Conservation (phyloP, 2,888 invertebrate species). For the Eupithecia vulgata region DNA sequence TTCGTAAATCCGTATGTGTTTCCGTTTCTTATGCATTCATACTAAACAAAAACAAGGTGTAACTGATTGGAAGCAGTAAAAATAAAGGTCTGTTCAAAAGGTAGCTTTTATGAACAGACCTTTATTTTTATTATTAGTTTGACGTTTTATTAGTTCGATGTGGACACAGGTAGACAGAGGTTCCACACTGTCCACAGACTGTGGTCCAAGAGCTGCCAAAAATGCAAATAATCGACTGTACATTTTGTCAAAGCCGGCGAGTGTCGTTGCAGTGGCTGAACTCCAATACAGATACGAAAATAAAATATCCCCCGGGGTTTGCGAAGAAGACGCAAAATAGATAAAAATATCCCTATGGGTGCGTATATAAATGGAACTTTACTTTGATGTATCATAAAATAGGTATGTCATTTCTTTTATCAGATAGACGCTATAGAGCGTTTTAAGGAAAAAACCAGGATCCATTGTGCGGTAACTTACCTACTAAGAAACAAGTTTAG, state of each 20-base stretch:
- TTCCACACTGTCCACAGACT: background rate
- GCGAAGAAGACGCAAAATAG: slow-evolving; percentile 22
- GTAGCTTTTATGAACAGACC: no score
- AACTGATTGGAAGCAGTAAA: no score
- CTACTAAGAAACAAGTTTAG: background rate
- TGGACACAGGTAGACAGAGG: no score
- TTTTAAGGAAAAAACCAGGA: no score
- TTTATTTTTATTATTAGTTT: no score
- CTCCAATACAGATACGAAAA: slow-evolving; percentile 26
- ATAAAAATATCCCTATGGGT: slow-evolving; percentile 14
- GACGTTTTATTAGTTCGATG: no score
- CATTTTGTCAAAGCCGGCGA: slow-evolving; percentile 16
- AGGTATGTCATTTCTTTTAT: background rate
- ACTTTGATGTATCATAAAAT: background rate
- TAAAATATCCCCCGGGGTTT: slow-evolving; percentile 17
- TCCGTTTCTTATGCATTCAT: background rate
- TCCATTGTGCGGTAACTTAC: no score
- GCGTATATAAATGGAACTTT: slow-evolving; percentile 8
- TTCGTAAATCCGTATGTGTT: background rate
- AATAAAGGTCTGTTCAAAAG: no score
- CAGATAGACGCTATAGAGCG: background rate
- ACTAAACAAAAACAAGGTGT: no score
- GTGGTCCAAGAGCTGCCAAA: background rate
- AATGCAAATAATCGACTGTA: slow-evolving; percentile 2
- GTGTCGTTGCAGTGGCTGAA: slow-evolving; percentile 13